Evolutionary conservation across 1,140 invertebrate species (phyloP).

Genomic region (Magallana angulata): DNA sequence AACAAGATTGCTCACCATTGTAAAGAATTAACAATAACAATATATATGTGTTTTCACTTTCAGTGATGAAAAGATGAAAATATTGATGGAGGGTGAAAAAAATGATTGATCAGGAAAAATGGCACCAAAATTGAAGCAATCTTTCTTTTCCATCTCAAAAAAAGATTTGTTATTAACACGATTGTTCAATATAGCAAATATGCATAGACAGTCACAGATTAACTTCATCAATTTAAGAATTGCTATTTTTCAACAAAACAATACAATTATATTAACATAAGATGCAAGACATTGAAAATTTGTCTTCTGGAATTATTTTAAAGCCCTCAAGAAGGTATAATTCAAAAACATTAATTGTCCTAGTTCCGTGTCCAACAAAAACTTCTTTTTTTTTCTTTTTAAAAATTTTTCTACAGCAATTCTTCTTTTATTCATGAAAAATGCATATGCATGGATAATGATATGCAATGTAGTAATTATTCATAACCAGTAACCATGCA

Average conservation of each 20-base stretch:
- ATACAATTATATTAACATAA: not conserved
- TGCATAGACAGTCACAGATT: constrained; percentile 10
- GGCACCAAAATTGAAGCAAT: not conserved
- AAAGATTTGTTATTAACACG: not conserved
- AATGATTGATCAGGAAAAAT: not conserved
- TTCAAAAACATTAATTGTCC: not conserved
- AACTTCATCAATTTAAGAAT: not conserved
- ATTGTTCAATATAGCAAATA: not conserved
- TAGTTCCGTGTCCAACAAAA: not conserved
- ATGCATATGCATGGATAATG: too few species aligned
- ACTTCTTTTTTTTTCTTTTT: not conserved
- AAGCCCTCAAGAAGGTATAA: not conserved
- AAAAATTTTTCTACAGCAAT: not conserved
- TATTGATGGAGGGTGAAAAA: not conserved
- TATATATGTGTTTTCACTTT: not conserved
- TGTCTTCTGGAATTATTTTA: not conserved
- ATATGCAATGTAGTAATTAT: too few species aligned
- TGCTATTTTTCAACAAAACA: not conserved
- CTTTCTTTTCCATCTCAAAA: not conserved
- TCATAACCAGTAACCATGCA: too few species aligned
- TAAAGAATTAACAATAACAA: constrained; percentile 13
- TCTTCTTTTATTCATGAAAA: too few species aligned
- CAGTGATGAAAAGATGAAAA: not conserved
- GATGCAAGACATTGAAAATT: not conserved
- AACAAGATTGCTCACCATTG: not conserved